Evolutionary conservation across 2,113 vertebrate genomes (phyloP).

Genomic region (Pseudopipra pipra): DNA sequence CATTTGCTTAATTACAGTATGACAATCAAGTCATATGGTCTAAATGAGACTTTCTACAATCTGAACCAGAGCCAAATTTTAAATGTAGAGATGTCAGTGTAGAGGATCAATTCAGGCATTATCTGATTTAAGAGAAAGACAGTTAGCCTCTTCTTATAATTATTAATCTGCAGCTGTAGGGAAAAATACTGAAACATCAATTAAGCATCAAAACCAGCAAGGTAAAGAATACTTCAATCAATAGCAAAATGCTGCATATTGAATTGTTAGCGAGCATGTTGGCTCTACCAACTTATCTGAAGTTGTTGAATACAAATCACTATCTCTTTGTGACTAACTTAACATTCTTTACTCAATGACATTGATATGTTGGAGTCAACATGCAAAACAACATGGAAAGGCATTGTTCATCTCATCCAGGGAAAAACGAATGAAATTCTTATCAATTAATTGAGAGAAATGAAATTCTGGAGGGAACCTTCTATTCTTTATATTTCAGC

Average conservation of each 20-base stretch:
- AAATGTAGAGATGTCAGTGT: not conserved
- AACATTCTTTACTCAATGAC: not conserved
- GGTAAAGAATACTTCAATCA: not conserved
- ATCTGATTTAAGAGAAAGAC: not conserved
- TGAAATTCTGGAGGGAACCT: not conserved
- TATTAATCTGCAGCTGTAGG: not conserved
- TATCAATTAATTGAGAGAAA: not conserved
- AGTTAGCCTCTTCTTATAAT: not conserved
- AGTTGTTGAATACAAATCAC: not conserved
- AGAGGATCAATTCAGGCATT: not conserved
- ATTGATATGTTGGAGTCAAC: not conserved
- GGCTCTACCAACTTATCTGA: not conserved
- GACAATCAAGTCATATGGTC: not conserved
- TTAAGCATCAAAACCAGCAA: slow-evolving; percentile 22
- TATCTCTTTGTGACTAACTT: not conserved
- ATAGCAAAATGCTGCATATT: not conserved
- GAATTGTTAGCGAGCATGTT: not conserved
- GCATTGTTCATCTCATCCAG: not conserved
- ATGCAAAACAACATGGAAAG: not conserved
- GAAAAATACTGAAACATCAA: not conserved
- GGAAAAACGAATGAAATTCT: not conserved
- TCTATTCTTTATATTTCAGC: not conserved
- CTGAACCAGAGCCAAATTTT: not conserved
- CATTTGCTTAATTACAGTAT: not conserved
- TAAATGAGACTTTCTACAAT: not conserved